Evolutionary conservation across 2,888 invertebrate species (phyloP).

Genomic region (Caenorhabditis imperialis): DNA sequence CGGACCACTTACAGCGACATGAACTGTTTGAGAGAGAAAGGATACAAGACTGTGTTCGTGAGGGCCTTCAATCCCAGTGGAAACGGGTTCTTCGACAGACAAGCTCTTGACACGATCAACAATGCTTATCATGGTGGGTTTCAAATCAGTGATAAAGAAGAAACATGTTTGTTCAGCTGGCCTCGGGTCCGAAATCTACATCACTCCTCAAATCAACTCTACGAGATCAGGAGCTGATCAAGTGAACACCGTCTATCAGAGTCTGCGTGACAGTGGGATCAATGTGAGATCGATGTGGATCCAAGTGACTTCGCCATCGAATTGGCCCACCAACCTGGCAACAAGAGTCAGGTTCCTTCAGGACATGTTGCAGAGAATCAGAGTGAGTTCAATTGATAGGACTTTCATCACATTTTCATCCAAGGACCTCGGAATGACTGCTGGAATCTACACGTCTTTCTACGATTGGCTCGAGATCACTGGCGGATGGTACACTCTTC

Average conservation of each 20-base stretch:
- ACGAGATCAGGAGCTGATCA: conserved; percentile 52
- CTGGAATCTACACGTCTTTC: conserved; percentile 60
- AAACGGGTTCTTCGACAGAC: conserved; percentile 52
- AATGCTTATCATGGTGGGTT: conserved; percentile 51
- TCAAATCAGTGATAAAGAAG: no score
- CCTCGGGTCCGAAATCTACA: conserved; percentile 60
- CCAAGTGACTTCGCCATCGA: conserved; percentile 37
- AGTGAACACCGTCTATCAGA: conserved; percentile 51
- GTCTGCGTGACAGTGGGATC: conserved; percentile 49
- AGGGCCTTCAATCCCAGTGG: conserved; percentile 57
- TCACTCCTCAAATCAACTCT: conserved; percentile 54
- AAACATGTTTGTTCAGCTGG: conserved; percentile 46
- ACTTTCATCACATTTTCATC: conserved; percentile 27
- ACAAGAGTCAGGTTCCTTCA: conserved; percentile 31
- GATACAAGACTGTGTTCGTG: conserved; percentile 47
- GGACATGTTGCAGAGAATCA: conserved; percentile 32
- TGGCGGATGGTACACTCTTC: conserved; percentile 31
- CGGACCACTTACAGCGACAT: conserved; percentile 37
- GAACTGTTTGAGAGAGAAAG: conserved; percentile 38
- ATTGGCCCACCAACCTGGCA: conserved; percentile 15
- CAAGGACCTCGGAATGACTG: conserved; percentile 44
- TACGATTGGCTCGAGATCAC: conserved; percentile 65
- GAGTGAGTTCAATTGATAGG: conserved; percentile 36
- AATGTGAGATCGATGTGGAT: conserved; percentile 64
- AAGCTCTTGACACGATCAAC: conserved; percentile 47